Conservation (phyloP, 1,140 invertebrate species). For the Geopemphigus sp. region DNA sequence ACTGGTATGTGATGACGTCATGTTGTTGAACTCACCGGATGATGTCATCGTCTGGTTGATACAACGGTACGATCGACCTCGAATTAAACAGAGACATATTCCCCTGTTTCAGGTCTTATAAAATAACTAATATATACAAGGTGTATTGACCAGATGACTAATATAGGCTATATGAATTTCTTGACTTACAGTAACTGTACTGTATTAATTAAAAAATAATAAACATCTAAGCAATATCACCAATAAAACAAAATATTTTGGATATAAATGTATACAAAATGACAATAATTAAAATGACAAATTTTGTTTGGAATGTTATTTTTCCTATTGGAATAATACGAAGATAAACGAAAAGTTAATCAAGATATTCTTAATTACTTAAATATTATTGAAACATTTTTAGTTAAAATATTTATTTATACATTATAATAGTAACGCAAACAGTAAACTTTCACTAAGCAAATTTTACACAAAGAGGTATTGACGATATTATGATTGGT, state of each 20-base stretch:
- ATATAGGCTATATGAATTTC: neutral
- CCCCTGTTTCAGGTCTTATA: neutral
- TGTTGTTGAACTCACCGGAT: slow-evolving; percentile 21
- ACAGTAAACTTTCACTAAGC: neutral
- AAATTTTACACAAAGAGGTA: neutral
- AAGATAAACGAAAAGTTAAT: neutral
- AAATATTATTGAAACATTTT: neutral
- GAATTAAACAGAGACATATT: slow-evolving; percentile 27
- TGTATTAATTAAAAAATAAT: slow-evolving; percentile 1
- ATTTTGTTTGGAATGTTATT: neutral
- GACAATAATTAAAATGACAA: neutral
- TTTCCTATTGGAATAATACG: too few species aligned
- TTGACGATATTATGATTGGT: neutral
- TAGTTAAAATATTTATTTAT: neutral
- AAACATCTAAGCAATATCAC: neutral
- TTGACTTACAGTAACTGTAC: neutral
- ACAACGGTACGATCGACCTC: slow-evolving; percentile 10
- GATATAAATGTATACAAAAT: neutral
- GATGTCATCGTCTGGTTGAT: slow-evolving; percentile 46
- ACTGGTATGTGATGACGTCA: slow-evolving; percentile 49
- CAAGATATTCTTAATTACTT: neutral
- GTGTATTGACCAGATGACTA: slow-evolving; percentile 33
- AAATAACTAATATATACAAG: neutral
- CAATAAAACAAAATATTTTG: neutral
- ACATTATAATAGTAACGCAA: neutral